Evolutionary conservation across 2,113 vertebrate species (phyloP), one percentile per base, ranked within the genome.

Genomic region (Gavialis gangeticus): DNA sequence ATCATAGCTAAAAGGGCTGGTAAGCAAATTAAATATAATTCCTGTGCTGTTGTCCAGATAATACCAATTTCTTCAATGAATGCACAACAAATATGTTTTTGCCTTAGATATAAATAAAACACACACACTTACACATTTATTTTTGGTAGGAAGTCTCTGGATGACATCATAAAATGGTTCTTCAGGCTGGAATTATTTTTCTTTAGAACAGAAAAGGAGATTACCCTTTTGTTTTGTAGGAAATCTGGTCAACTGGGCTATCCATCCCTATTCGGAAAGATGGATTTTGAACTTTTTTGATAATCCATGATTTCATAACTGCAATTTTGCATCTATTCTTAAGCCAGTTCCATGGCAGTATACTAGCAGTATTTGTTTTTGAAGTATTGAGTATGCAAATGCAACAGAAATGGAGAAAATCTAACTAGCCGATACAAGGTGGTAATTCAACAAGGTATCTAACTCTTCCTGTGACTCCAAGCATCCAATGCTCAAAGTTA

Each of bases 131-230:
- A 75, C 4, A 84, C 71, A 54, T 60, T 89, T 19, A 88, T 93
- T 97, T 78, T 94, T 87, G 69, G 75, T 17, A 91, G 75, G 56
- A 96, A 90, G 87, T 69, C 34, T 85, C 84, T 93, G 92, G 84
- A 13, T 87, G 90, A 92, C 86, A 94, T 92, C 94, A 95, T 88
- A 67, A 63, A 60, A 25, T 79, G 14, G 28, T 67, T 97, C 91
- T 92, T 89, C 62, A n/a, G 86, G 86, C 63, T 97, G 77, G 60
- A 94, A 90, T 96, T 81, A 67, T 57, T 87, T 94, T 84, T 66
- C 63, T 77, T 90, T 87, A 79, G 28, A 93, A 90, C 6, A 12
- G 17, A 94, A 87, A 92, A 83, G 16, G 88, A 88, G 63, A 90
- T 85, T 82, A 95, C 85, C 24, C 19, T 60, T 91, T 94, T 12